Evolutionary conservation across 2,888 invertebrate genomes (phyloP), one percentile per base, ranked within the genome.

Genomic region (Pocota personata): DNA sequence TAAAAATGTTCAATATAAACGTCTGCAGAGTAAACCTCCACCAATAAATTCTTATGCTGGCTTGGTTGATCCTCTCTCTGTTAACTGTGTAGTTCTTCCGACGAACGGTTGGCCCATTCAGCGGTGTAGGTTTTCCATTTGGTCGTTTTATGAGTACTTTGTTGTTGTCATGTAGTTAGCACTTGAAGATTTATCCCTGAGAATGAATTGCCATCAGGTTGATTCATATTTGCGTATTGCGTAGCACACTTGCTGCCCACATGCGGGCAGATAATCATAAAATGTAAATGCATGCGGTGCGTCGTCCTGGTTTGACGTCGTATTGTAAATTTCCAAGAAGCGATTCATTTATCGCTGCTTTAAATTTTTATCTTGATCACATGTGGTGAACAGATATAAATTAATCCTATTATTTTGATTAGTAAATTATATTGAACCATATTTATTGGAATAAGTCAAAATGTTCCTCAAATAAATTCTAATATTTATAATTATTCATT

Each of bases 111-210:
- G 88, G 88, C 88, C 88, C 88, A 89, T 89, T 89, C 88, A 87
- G 87, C 3, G 58, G 84, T 79, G 79, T 40, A 73, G 78, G 52
- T 52, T 57, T 76, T 78, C 37, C 77, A 58, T 52, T 58, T 76
- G 40, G 71, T 67, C 57, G 78, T 87, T 82, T 83, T 89, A 89
- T 89, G 89, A 89, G 89, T 90, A 91, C 91, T 92, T 92, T 92
- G 92, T 92, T 92, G 92, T 92, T 92, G 92, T 92, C 92, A 92
- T 92, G 92, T 91, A 92, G 92, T 92, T 92, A 92, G 91, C 92
- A 92, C 92, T 91, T 91, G 88, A 90, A 91, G 91, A 92, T 92
- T 92, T 91, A 92, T 92, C 91, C 91, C 90, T 89, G 89, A 89
- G 90, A 92, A 92, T 91, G 92, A 92, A 92, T 92, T 91, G 90